These are phyloP conservation scores for Drosophila flavopinicola DNA, from an alignment of 2,888 invertebrate species.

Conservation along the genomic window DNA sequence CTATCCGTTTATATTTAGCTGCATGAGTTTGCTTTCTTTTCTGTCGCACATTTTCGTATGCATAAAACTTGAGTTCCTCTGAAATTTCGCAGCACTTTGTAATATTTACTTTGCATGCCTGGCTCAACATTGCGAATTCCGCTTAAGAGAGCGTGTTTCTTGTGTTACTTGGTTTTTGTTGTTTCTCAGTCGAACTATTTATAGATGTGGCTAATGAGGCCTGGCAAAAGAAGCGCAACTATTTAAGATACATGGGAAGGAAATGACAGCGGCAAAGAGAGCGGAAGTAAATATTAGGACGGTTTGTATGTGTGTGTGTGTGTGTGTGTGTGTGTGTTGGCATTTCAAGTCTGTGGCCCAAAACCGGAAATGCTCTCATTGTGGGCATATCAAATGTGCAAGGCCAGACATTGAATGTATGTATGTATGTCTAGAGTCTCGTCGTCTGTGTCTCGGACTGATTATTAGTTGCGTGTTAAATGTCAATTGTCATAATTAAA, in stretches of 20 bases:
- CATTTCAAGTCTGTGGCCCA: constrained; percentile 16
- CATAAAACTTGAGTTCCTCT: constrained; percentile 9
- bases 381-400: constrained; percentile 40
- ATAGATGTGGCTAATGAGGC: constrained; percentile 49
- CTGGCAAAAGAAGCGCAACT: constrained; percentile 20
- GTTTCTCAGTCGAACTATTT: constrained; percentile 31
- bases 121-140: constrained; percentile 56
- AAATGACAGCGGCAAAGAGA: constrained; percentile 38
- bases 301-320: not conserved
- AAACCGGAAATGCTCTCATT: constrained; percentile 52
- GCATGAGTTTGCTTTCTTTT: constrained; percentile 34
- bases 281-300: constrained; percentile 48
- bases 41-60: constrained; percentile 25
- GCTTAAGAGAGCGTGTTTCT: constrained; percentile 24
- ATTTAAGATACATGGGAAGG: constrained; percentile 41
- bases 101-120: constrained; percentile 51
- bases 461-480: constrained; percentile 71
- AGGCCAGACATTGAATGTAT: constrained; percentile 17
- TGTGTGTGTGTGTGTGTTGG: constrained; percentile 8
- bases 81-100: constrained; percentile 56
- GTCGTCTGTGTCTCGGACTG: constrained; percentile 15
- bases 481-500: constrained; percentile 72
- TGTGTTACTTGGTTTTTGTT: not conserved
- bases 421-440: not conserved
- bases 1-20: constrained; percentile 38